These are phyloP conservation scores for Phalloptychus januarius DNA, from an alignment of 2,797 vertebrate genomes.

Conservation along the genomic window DNA sequence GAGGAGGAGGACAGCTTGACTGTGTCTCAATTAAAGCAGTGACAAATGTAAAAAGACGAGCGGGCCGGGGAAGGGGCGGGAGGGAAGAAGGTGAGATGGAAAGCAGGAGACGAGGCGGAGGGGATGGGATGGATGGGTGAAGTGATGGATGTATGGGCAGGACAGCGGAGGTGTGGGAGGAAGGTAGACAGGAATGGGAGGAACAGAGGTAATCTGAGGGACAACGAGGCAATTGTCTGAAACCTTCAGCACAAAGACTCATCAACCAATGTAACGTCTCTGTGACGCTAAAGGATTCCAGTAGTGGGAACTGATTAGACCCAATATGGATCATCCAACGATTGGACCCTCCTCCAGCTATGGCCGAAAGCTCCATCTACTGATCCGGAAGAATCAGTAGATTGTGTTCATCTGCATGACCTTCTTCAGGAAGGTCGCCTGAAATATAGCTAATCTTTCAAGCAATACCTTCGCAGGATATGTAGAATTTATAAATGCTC, in stretches of 20 bases:
- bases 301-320: neutral
- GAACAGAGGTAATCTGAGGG: constrained; percentile 11
- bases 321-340: neutral
- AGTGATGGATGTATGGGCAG: constrained; percentile 14
- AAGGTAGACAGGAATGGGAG: constrained; percentile 14
- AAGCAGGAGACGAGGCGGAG: constrained; percentile 16
- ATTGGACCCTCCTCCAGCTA: neutral
- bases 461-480: neutral
- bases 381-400: neutral
- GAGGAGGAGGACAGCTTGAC: constrained; percentile 14
- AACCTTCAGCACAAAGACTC: constrained; percentile 27
- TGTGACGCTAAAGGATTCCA: neutral
- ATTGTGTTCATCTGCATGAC: neutral
- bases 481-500: neutral
- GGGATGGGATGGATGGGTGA: constrained; percentile 16
- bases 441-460: neutral
- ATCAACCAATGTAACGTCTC: constrained; percentile 49
- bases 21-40: constrained; percentile 49
- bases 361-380: neutral
- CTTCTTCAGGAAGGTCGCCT: neutral
- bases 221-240: constrained; percentile 46
- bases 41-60: constrained; percentile 21
- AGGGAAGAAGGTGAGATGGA: neutral
- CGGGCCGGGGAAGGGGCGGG: neutral
- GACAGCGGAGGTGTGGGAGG: constrained; percentile 9